A percentile compares a stretch with the other conserved stretches of the same genome.
Evolutionary conservation across 2,888 invertebrate genomes (phyloP).

Genomic region (Yponomeuta malinellus): DNA sequence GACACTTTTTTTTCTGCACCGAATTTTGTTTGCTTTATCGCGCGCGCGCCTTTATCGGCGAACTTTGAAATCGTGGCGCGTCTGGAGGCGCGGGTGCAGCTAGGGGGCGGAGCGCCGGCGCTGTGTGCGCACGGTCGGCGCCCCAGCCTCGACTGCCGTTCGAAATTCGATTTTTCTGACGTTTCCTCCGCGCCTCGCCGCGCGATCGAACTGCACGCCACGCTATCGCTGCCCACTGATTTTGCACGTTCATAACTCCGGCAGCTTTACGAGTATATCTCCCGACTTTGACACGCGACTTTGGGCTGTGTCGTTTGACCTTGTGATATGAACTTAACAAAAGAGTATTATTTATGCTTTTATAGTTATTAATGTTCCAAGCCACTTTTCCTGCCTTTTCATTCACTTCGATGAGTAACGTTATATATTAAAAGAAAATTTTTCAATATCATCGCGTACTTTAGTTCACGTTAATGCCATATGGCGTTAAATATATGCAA

Average conservation of each 20-base stretch:
- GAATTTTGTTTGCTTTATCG: constrained; percentile 28
- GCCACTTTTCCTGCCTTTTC: not conserved
- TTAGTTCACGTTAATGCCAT: not conserved
- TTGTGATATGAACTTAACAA: constrained; percentile 13
- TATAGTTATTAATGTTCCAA: not conserved
- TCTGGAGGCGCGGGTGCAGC: constrained; percentile 19
- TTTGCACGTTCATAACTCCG: constrained; percentile 56
- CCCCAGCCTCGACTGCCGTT: constrained; percentile 68
- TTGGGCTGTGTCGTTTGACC: constrained; percentile 22
- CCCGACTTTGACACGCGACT: constrained; percentile 48
- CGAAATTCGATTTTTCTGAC: constrained; percentile 73
- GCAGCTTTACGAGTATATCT: not conserved
- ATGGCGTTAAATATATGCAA: constrained; percentile 5
- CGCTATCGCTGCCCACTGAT: constrained; percentile 52
- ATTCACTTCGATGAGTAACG: not conserved
- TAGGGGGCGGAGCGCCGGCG: constrained; percentile 57
- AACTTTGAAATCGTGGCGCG: constrained; percentile 28
- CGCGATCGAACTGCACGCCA: constrained; percentile 73
- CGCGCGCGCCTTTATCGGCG: constrained; percentile 21
- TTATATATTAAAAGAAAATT: not conserved
- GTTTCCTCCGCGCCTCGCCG: constrained; percentile 72
- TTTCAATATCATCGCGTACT: not conserved
- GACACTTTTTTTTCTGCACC: constrained; percentile 17
- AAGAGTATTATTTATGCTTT: not conserved
- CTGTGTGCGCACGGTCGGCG: constrained; percentile 64